A percentile compares a stretch with the other conserved stretches of the same genome.
These are phyloP conservation scores for Chrosomus eos DNA, from an alignment of 2,797 vertebrate species.

Conservation along the genomic window DNA sequence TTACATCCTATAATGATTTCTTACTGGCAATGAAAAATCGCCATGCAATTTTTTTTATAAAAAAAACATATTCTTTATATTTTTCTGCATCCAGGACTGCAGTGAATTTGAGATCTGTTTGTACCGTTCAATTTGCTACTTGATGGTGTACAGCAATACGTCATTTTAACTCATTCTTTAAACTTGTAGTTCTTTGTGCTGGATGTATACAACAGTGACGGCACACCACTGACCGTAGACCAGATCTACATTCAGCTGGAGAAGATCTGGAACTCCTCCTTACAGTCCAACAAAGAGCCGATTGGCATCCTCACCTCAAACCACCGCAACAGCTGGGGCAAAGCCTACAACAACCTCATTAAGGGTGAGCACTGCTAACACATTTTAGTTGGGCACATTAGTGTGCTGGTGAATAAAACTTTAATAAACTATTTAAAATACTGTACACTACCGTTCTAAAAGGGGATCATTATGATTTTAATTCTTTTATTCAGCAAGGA, in stretches of 20 bases:
- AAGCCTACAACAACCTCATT: slow-evolving; percentile 86
- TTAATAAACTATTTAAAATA: neutral
- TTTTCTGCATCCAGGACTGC: neutral
- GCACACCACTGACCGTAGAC: slow-evolving; percentile 83
- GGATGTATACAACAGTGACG: slow-evolving; percentile 89
- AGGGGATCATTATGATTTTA: neutral
- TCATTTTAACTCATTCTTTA: slow-evolving; percentile 3
- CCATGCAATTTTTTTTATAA: neutral
- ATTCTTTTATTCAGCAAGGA: neutral
- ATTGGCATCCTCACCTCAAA: slow-evolving; percentile 93
- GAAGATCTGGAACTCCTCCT: slow-evolving; percentile 88
- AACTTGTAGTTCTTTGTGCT: slow-evolving; percentile 87
- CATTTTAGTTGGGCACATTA: neutral
- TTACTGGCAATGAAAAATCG: neutral
- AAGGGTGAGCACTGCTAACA: slow-evolving; percentile 78
- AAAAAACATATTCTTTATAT: neutral
- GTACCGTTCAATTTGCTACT: neutral
- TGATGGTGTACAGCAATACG: neutral
- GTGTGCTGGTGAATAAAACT: neutral
- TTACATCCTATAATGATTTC: neutral
- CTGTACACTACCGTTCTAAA: neutral
- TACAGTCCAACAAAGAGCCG: slow-evolving; percentile 82
- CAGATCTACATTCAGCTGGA: slow-evolving; percentile 91
- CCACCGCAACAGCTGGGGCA: slow-evolving; percentile 91
- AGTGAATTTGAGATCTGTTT: neutral